Evolutionary conservation across 2,113 vertebrate genomes (phyloP), one percentile per base, ranked within the genome.

Genomic region (Gambusia affinis): DNA sequence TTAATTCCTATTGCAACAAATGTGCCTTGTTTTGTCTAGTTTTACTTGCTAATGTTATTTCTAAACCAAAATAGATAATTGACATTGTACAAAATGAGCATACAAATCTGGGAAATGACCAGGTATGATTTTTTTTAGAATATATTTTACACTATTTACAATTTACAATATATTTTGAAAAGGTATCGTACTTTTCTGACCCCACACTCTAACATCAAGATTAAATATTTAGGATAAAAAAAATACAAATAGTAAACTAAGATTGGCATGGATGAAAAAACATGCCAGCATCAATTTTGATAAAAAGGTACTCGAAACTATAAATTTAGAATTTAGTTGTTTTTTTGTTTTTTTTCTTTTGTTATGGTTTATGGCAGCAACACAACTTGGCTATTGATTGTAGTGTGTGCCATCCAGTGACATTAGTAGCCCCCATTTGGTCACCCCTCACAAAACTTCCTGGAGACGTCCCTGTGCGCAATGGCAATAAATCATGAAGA

Each of bases 401-500:
- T 11, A 24, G 51, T 57, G 51, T 24, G 51, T 24, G 8, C 3
- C 51, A n/a, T 57, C 22, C 51, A 57, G 10, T 57, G 3, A 57
- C 24, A 57, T 8, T n/a, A 57, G 51, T 57, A 10, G 51, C 17
- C 51, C 51, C 8, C 8, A 17, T 47, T 17, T 47, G 17, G 44
- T 17, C 44, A 17, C 1, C 17, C 44, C 17, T 57, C 17, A 47
- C 44, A 57, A 24, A 57, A 57, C 7, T 57, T 57, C 24, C 51
- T n/a, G 22, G 51, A n/a, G 51, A 24, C 51, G 24, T 24, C 66
- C 57, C 64, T 61, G 64, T 66, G 80, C 84, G 87, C 66, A 84
- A 63, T 22, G 69, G 75, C 81, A 37, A 85, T 86, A 84, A 82
- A 92, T 89, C 79, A 86, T 14, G 47, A 33, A 72, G 69, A 64